Evolutionary conservation across 2,113 vertebrate species (phyloP).

Genomic region (Eulemur rufifrons): DNA sequence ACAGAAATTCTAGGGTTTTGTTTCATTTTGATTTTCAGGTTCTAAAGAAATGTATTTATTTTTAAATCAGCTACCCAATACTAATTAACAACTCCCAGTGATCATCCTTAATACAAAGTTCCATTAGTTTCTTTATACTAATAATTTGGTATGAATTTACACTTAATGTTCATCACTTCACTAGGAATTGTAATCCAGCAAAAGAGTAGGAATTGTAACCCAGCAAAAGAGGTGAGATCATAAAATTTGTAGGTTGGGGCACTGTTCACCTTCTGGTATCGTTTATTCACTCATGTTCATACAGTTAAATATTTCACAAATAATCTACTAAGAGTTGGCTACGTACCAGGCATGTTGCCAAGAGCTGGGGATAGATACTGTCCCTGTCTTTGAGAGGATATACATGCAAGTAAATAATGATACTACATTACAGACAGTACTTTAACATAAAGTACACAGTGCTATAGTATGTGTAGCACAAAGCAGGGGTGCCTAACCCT

Average conservation of each 20-base stretch:
- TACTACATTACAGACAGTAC: neutral
- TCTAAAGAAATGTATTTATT: conserved; percentile 33
- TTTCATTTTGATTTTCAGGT: neutral
- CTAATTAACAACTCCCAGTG: neutral
- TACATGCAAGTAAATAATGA: neutral
- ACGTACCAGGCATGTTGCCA: neutral
- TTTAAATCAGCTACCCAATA: neutral
- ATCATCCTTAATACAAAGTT: neutral
- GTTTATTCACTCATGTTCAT: neutral
- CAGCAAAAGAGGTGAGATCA: neutral
- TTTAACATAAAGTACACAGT: neutral
- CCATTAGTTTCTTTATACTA: neutral
- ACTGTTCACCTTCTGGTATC: neutral
- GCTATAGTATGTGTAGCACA: neutral
- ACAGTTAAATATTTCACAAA: neutral
- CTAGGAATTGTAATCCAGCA: neutral
- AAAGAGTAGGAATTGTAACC: neutral
- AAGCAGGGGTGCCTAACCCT: neutral
- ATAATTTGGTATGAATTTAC: conserved; percentile 22
- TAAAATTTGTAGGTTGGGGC: neutral
- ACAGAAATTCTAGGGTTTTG: neutral
- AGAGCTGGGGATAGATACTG: neutral
- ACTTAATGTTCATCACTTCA: neutral
- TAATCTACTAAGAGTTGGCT: neutral
- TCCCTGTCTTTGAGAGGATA: neutral